Percentiles rank a stretch among this genome's conserved stretches.
phyloP scores from a whole-genome alignment of 2,797 vertebrate species.

The Spinus olivaceus region DNA sequence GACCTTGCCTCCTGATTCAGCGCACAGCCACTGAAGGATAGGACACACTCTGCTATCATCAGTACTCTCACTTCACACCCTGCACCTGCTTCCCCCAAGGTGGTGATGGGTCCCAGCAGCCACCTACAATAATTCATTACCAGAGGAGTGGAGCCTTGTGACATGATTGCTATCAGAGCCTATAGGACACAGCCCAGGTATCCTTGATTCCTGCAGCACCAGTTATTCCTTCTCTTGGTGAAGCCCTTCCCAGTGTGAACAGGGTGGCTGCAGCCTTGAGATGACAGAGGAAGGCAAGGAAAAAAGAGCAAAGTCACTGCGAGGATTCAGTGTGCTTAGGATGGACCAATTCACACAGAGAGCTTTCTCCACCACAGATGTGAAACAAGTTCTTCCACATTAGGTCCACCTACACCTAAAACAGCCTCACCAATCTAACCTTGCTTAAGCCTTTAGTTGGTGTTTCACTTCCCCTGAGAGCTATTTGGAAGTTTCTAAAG shows the following conservation, averaged over 20 bases:
- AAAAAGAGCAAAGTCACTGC: not conserved
- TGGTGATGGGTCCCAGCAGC: not conserved
- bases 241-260: not conserved
- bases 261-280: not conserved
- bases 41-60: not conserved
- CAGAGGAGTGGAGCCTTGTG: not conserved
- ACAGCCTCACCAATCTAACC: not conserved
- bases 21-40: not conserved
- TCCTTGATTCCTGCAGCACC: not conserved
- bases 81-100: not conserved
- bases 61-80: not conserved
- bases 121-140: fast-evolving
- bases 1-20: not conserved
- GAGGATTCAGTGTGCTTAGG: not conserved
- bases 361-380: not conserved
- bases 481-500: not conserved
- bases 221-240: not conserved
- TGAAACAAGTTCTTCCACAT: not conserved
- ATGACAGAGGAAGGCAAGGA: not conserved
- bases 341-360: not conserved
- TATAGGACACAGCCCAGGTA: not conserved
- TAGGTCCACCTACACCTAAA: not conserved
- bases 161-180: fast-evolving
- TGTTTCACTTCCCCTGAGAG: not conserved
- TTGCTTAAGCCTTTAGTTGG: not conserved